phyloP scores from a whole-genome alignment of 1,140 invertebrate genomes.

The honey bee (Apis mellifera) region Amel_HAv3.1 CM009943.2:5988001-5988500 shows the following conservation, averaged over 20 bases:
- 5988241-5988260: background rate
- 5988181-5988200: slow-evolving; percentile 40
- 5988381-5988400: background rate
- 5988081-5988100: slow-evolving; percentile 34
- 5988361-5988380: background rate
- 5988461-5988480: too few species aligned
- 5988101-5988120: slow-evolving; percentile 23
- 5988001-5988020: background rate
- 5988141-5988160: slow-evolving; percentile 45
- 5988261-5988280: slow-evolving; percentile 2
- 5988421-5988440: too few species aligned
- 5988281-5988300: slow-evolving; percentile 9
- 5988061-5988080: too few species aligned
- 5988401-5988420: background rate
- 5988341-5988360: background rate
- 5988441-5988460: too few species aligned
- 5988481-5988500: too few species aligned
- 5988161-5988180: slow-evolving; percentile 56
- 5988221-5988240: slow-evolving; percentile 32
- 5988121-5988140: background rate
- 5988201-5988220: slow-evolving; percentile 65
- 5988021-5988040: background rate
- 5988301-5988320: slow-evolving; percentile 13
- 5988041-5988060: background rate
- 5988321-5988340: slow-evolving; percentile 28